phyloP scores from a whole-genome alignment of 2,113 vertebrate species.

The Macrotis lagotis region DNA sequence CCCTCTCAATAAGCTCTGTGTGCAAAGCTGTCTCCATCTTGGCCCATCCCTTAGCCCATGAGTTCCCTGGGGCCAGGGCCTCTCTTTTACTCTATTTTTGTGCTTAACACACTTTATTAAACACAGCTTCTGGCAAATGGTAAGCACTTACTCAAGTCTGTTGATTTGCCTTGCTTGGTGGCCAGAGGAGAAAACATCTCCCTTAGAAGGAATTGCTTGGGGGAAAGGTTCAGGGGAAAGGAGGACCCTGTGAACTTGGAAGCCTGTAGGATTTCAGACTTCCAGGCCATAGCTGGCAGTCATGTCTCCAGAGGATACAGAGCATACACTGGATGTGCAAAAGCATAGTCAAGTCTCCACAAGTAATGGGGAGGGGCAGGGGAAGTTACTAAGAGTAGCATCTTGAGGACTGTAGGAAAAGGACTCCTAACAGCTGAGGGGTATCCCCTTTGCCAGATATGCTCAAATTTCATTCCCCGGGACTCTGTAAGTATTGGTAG shows the following conservation, averaged over 20 bases:
- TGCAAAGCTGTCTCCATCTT: not conserved
- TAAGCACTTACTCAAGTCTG: not conserved
- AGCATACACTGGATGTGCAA: not conserved
- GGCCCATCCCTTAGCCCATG: not conserved
- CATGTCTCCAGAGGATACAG: not conserved
- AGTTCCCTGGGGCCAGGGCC: not conserved
- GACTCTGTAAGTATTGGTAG: no score
- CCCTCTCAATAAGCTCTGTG: not conserved
- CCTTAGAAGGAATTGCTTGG: not conserved
- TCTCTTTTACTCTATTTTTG: not conserved
- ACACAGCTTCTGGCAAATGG: not conserved
- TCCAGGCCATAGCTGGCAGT: not conserved
- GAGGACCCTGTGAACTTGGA: no score
- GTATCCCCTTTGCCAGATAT: not conserved
- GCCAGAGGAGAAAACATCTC: not conserved
- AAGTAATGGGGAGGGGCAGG: not conserved
- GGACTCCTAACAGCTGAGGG: not conserved
- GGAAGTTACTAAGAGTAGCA: not conserved
- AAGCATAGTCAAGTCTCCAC: not conserved
- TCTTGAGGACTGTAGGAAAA: not conserved
- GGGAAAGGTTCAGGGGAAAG: not conserved
- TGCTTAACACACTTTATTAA: not conserved
- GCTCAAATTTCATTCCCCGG: not conserved
- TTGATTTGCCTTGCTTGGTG: not conserved
- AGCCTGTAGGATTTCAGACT: no score